These are phyloP conservation scores for Pagrus major DNA, from an alignment of 2,113 vertebrate genomes.

Conservation along the genomic window DNA sequence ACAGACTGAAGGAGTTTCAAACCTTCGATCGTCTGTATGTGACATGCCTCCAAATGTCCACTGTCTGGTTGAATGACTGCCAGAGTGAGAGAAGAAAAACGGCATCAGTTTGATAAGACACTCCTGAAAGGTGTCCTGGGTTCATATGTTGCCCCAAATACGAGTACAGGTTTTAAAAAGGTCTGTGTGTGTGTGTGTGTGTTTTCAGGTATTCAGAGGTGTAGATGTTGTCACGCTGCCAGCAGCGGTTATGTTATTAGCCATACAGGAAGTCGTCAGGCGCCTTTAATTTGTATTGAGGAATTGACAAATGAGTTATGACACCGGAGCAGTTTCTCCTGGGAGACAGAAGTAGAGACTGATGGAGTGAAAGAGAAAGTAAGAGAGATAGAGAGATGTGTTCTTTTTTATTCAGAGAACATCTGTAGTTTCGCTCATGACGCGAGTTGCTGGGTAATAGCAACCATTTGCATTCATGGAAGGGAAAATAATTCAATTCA, in stretches of 20 bases:
- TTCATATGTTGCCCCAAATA: slow-evolving; percentile 15
- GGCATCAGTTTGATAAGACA: slow-evolving; percentile 4
- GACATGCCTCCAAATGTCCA: slow-evolving; percentile 56
- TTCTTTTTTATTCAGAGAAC: slow-evolving; percentile 41
- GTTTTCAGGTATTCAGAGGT: slow-evolving; percentile 59
- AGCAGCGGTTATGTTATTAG: slow-evolving; percentile 79
- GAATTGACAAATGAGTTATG: slow-evolving; percentile 84
- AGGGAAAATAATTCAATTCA: slow-evolving; percentile 52
- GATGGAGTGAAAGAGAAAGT: slow-evolving; percentile 66
- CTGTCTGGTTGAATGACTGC: slow-evolving; percentile 15
- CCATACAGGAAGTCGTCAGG: slow-evolving; percentile 79
- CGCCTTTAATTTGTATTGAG: slow-evolving; percentile 82
- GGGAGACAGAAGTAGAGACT: slow-evolving; percentile 70
- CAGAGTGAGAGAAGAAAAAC: not conserved
- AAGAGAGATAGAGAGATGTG: slow-evolving; percentile 40
- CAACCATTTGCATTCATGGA: slow-evolving; percentile 66
- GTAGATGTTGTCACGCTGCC: slow-evolving; percentile 72
- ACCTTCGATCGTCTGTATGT: slow-evolving; percentile 43
- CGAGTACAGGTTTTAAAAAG: slow-evolving; percentile 31
- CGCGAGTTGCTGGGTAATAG: slow-evolving; percentile 56
- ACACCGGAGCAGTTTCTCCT: slow-evolving; percentile 74
- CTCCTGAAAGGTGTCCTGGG: slow-evolving; percentile 24
- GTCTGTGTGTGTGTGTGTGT: slow-evolving; percentile 42
- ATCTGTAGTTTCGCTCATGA: slow-evolving; percentile 67
- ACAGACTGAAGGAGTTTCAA: slow-evolving; percentile 26